Evolutionary conservation across 2,888 invertebrate species (phyloP).

Genomic region (Conistra vaccinii): DNA sequence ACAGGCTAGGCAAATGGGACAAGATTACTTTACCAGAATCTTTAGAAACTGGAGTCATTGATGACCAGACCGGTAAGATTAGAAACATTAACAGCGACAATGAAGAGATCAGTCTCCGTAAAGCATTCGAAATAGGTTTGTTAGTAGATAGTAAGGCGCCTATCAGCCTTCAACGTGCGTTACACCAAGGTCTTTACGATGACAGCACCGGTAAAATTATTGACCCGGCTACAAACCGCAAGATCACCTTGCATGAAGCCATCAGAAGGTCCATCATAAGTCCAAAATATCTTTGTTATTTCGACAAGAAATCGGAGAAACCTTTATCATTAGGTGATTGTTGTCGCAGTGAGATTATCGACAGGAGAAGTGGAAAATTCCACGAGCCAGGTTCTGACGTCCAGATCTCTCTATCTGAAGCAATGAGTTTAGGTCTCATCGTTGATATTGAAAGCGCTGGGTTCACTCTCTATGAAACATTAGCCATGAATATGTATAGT

Average conservation of each 20-base stretch:
- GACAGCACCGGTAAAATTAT: constrained; percentile 95
- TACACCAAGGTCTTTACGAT: constrained; percentile 96
- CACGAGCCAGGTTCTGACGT: constrained; percentile 93
- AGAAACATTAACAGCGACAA: constrained; percentile 92
- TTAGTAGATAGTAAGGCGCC: constrained; percentile 95
- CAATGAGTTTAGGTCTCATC: constrained; percentile 94
- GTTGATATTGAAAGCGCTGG: constrained; percentile 96
- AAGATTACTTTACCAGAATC: constrained; percentile 95
- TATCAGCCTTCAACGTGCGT: constrained; percentile 95
- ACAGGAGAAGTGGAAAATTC: constrained; percentile 95
- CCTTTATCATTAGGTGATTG: constrained; percentile 94
- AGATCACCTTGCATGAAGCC: constrained; percentile 96
- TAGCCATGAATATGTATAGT: constrained; percentile 95
- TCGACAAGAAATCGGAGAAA: constrained; percentile 94
- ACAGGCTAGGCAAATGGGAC: constrained; percentile 94
- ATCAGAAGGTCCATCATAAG: constrained; percentile 95
- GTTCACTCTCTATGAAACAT: constrained; percentile 94
- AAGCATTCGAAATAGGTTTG: constrained; percentile 95
- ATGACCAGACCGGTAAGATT: constrained; percentile 93
- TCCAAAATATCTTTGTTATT: constrained; percentile 95
- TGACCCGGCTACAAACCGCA: constrained; percentile 94
- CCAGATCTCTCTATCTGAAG: constrained; percentile 93
- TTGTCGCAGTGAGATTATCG: constrained; percentile 95
- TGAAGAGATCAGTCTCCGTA: constrained; percentile 93
- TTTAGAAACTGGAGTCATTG: constrained; percentile 93